Percentiles rank a stretch among this genome's conserved stretches.
phyloP scores from a whole-genome alignment of 2,888 invertebrate genomes.

The Patella pellucida region DNA sequence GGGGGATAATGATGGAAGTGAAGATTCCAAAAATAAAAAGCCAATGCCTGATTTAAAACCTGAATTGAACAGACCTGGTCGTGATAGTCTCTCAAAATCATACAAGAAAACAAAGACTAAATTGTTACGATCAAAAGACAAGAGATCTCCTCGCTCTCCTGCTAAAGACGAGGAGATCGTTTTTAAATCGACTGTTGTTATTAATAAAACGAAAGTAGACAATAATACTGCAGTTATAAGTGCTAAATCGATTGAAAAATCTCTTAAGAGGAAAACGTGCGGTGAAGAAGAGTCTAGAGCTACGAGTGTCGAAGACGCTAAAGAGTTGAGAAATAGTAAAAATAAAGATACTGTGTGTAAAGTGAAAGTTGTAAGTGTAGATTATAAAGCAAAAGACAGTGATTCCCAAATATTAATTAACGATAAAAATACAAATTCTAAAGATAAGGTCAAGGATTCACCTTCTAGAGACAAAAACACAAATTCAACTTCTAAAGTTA shows the following conservation, averaged over 20 bases:
- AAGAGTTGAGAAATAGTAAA: not conserved
- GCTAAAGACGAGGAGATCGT: not conserved
- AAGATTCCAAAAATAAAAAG: not conserved
- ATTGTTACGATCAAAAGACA: conserved; percentile 5
- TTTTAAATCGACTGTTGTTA: no score
- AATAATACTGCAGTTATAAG: not conserved
- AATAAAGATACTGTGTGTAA: not conserved
- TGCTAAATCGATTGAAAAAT: conserved; percentile 15
- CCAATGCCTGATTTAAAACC: conserved; percentile 6
- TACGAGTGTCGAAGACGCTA: not conserved
- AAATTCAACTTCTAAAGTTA: conserved; percentile 3
- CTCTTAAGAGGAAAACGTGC: conserved; percentile 9
- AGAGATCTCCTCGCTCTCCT: not conserved
- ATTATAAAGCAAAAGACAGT: not conserved
- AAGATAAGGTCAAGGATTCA: conserved; percentile 7
- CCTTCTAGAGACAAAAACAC: conserved; percentile 6
- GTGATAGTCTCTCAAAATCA: not conserved
- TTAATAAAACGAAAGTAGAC: not conserved
- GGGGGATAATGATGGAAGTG: not conserved
- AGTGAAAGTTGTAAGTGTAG: conserved; percentile 10
- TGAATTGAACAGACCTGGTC: not conserved
- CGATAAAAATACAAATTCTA: not conserved
- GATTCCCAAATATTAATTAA: not conserved
- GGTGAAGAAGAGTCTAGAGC: not conserved
- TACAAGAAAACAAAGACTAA: no score